phyloP scores from a whole-genome alignment of 2,113 vertebrate species.

The Melanostigma gelatinosum region DNA sequence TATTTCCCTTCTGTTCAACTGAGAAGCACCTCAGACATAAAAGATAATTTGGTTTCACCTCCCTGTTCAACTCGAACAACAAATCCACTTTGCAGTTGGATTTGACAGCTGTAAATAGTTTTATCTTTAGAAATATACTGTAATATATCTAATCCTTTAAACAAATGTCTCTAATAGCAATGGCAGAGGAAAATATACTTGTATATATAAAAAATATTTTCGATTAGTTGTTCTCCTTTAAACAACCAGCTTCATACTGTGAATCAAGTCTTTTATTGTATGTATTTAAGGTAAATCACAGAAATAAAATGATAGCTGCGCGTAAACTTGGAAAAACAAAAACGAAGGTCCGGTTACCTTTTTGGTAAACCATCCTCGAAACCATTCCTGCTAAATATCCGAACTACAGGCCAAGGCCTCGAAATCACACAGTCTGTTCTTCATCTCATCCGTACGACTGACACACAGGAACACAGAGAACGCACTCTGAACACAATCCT shows the following conservation, averaged over 20 bases:
- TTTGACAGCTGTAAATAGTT: background rate
- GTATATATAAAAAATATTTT: constrained; percentile 39
- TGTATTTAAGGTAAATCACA: constrained; percentile 31
- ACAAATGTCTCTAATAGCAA: constrained; percentile 20
- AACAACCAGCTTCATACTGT: constrained; percentile 36
- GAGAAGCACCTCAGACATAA: constrained; percentile 44
- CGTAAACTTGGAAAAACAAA: constrained; percentile 51
- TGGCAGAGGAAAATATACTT: constrained; percentile 26
- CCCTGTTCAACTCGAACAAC: background rate
- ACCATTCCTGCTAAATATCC: constrained; percentile 50
- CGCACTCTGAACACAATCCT: constrained; percentile 24
- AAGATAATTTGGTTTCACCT: constrained; percentile 19
- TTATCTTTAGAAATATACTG: constrained; percentile 25
- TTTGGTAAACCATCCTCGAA: constrained; percentile 50
- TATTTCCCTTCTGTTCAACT: constrained; percentile 20
- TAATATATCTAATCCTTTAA: constrained; percentile 18
- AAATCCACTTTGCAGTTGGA: constrained; percentile 3
- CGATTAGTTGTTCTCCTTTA: constrained; percentile 13
- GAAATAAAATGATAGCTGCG: constrained; percentile 64
- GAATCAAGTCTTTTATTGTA: constrained; percentile 31
- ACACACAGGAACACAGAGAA: constrained; percentile 53
- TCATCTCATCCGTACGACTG: constrained; percentile 33
- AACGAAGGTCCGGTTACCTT: constrained; percentile 32
- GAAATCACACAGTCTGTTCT: constrained; percentile 55
- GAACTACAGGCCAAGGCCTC: constrained; percentile 50